These are phyloP conservation scores for Eupithecia subfuscata DNA, from an alignment of 2,888 invertebrate species.

Conservation along the genomic window DNA sequence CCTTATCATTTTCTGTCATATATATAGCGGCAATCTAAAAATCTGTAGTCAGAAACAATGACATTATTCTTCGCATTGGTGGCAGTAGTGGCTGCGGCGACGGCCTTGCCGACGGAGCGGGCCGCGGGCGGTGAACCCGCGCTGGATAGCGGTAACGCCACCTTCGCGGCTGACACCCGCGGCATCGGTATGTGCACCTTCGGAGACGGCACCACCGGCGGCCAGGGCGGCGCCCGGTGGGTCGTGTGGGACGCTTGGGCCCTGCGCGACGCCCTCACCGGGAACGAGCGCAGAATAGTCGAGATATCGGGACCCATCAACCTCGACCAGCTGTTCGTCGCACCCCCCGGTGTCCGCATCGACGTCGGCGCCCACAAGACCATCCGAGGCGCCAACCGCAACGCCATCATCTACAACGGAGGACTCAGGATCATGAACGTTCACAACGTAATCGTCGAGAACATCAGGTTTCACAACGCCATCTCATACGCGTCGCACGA, in stretches of 20 bases:
- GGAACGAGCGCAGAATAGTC: conserved; percentile 21
- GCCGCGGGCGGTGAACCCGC: not conserved
- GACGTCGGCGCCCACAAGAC: conserved; percentile 25
- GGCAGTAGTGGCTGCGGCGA: not conserved
- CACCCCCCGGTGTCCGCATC: conserved; percentile 27
- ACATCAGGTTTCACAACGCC: conserved; percentile 30
- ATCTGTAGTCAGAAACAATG: not conserved
- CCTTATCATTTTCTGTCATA: not conserved
- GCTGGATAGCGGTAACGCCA: not conserved
- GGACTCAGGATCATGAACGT: conserved; percentile 16
- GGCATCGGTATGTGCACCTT: conserved; percentile 13
- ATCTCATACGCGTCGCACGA: conserved; percentile 26
- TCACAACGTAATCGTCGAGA: conserved; percentile 24
- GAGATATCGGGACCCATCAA: conserved; percentile 25
- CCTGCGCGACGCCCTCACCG: conserved; percentile 20
- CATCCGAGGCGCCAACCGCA: conserved; percentile 23
- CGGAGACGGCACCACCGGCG: conserved; percentile 25
- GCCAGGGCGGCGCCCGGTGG: conserved; percentile 29
- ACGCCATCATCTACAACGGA: conserved; percentile 29
- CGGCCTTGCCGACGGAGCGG: conserved; percentile 1
- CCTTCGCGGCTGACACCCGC: not conserved
- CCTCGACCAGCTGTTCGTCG: conserved; percentile 25
- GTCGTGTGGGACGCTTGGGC: conserved; percentile 35
- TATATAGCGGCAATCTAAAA: not conserved
- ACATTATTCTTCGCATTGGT: conserved; percentile 6